Percentiles rank a stretch among this genome's conserved stretches.
Evolutionary conservation across 2,888 invertebrate genomes (phyloP).

Genomic region (Carcina quercana): DNA sequence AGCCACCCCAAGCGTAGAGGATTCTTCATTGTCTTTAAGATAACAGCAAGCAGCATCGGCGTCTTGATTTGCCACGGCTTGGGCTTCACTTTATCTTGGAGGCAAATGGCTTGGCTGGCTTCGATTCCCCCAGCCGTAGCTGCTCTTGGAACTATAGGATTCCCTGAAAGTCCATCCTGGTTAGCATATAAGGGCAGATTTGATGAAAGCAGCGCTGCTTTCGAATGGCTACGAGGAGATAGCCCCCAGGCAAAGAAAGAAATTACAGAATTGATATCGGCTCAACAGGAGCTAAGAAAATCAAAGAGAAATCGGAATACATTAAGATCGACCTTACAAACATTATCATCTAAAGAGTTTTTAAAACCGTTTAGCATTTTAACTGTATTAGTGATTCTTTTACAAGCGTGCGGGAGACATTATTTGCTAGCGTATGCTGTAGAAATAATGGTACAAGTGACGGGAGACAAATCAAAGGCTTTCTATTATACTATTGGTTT

Average conservation of each 20-base stretch:
- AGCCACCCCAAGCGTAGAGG: conserved; percentile 19
- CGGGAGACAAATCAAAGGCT: not conserved
- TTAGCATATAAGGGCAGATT: conserved; percentile 18
- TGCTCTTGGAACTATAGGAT: conserved; percentile 10
- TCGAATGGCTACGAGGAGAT: conserved; percentile 18
- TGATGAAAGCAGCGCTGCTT: conserved; percentile 15
- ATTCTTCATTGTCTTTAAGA: conserved; percentile 17
- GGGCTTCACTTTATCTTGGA: conserved; percentile 14
- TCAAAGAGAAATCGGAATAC: not conserved
- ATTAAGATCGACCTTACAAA: not conserved
- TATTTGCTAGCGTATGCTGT: not conserved
- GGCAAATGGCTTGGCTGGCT: conserved; percentile 16
- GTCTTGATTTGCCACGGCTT: conserved; percentile 18
- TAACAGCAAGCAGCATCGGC: conserved; percentile 15
- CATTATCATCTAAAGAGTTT: not conserved
- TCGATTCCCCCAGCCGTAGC: conserved; percentile 16
- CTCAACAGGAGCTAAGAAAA: conserved; percentile 13
- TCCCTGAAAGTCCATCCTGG: conserved; percentile 22
- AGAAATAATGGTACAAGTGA: not conserved
- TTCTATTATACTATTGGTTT: not conserved
- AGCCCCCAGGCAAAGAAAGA: conserved; percentile 13
- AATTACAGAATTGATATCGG: conserved; percentile 13
- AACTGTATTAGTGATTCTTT: not conserved
- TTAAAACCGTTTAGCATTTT: conserved; percentile 1
- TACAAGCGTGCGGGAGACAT: not conserved